Base-by-base conservation (phyloP, 2,888 invertebrate genomes). In the Micoletzkya japonica region DNA sequence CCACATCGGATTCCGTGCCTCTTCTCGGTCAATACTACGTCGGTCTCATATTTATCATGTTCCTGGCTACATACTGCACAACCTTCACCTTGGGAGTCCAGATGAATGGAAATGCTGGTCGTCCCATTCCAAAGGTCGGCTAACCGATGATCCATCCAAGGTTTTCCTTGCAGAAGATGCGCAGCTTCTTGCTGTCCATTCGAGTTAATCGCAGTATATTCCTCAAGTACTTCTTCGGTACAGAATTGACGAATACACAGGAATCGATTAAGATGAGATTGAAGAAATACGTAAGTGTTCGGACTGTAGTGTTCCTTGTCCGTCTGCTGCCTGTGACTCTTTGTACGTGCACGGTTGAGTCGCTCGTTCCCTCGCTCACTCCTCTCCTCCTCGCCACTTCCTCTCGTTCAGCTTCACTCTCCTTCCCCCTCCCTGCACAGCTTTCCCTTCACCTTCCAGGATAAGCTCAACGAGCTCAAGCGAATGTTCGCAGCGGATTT, bases 21-120 rank as follows among this genome's bases (percentile, higher is more conserved):
- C 56, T 83, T n/a, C 70, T 83, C 2, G 83, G 82, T 49, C 63
- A 77, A 56, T 80, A 80, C 70, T 80, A 80, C 70, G 76, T 80
- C 39, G 82, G 83, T 4, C 72, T 84, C 7, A 84, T 84, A 26
- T 76, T 82, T 63, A 84, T 84, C 50, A 83, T 84, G 79, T 84
- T 84, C 70, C 68, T 81, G 14, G 84, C 83, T 32, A 84, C 83
- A 7, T 81, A 80, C 68, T 78, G 81, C 60, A 83, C 83, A 7
- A 83, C 83, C 6, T 75, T 78, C 58, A 81, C 81, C 1, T 64
- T 81, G 26, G 74, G 76, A n/a, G 76, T 81, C 32, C 82, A 83
- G 67, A 83, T 82, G 81, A 77, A 79, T 63, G 83, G 81, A 39
- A 83, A 82, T 70, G 80, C 79, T 30, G 82, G 68, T 2, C 6